Conservation (phyloP, 2,797 vertebrate species). For the Mus minutoides region DNA sequence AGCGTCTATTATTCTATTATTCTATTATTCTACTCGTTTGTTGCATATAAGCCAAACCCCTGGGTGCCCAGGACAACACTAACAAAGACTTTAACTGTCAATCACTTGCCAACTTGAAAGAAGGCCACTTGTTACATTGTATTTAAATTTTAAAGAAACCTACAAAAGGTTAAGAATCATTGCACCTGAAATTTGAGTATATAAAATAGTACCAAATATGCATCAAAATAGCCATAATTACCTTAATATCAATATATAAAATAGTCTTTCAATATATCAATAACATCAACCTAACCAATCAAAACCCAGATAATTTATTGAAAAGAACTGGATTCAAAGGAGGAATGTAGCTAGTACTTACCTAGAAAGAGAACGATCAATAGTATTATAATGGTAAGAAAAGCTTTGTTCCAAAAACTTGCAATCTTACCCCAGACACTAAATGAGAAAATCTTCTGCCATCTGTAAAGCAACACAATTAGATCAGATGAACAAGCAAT, state of each 20-base stretch:
- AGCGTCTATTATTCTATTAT: too few relatives aligned
- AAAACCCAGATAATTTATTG: conserved; percentile 38
- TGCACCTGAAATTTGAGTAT: neutral
- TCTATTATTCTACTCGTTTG: neutral
- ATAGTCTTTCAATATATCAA: neutral
- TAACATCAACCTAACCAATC: conserved; percentile 40
- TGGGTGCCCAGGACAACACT: neutral
- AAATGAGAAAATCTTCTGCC: conserved; percentile 94
- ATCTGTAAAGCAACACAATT: conserved; percentile 88
- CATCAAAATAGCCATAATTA: conserved; percentile 4
- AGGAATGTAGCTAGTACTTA: conserved; percentile 85
- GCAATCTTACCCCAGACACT: conserved; percentile 93
- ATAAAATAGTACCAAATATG: neutral
- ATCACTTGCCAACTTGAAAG: conserved; percentile 17
- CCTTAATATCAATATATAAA: neutral
- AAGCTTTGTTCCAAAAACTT: conserved; percentile 95
- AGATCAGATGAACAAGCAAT: neutral
- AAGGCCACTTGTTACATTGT: neutral
- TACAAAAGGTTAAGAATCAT: conserved; percentile 44
- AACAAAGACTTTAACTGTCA: neutral
- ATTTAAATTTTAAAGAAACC: conserved; percentile 32
- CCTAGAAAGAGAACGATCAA: conserved; percentile 96
- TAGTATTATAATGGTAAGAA: conserved; percentile 95
- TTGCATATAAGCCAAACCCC: neutral
- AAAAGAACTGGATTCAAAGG: conserved; percentile 22